phyloP scores from a whole-genome alignment of 2,888 invertebrate genomes.

The Hypselothyrea guttata region DNA sequence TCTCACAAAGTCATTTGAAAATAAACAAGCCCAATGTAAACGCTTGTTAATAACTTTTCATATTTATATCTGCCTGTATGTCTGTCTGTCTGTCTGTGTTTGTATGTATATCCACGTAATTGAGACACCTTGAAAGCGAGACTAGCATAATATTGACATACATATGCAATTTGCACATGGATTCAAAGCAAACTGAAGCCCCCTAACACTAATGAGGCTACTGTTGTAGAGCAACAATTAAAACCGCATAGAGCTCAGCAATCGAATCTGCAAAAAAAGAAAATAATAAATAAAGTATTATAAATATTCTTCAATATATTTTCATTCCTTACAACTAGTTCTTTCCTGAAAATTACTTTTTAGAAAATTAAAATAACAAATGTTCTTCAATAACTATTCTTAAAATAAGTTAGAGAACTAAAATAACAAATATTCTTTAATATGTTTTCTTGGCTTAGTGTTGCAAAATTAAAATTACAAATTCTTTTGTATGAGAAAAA shows the following conservation, averaged over 20 bases:
- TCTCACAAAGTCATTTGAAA: conserved; percentile 20
- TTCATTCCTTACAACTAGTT: too few relatives aligned
- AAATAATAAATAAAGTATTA: too few relatives aligned
- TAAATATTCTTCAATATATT: too few relatives aligned
- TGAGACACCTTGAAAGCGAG: conserved; percentile 60
- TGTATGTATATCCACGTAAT: conserved; percentile 26
- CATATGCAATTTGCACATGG: conserved; percentile 59
- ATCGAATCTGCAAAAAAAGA: too few relatives aligned
- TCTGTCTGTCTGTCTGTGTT: background rate
- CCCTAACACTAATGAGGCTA: conserved; percentile 33
- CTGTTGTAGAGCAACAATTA: conserved; percentile 26
- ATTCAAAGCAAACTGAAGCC: conserved; percentile 24
- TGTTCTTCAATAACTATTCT: too few relatives aligned
- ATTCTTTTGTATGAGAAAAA: too few relatives aligned
- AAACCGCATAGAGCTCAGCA: conserved; percentile 19
- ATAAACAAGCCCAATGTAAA: conserved; percentile 37
- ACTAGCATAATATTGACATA: conserved; percentile 59
- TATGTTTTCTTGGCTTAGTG: too few relatives aligned
- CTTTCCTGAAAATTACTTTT: too few relatives aligned
- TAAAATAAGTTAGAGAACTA: too few relatives aligned
- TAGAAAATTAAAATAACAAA: too few relatives aligned
- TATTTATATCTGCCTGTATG: background rate
- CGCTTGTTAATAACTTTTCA: conserved; percentile 54
- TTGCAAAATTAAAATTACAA: too few relatives aligned
- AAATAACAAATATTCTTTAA: too few relatives aligned